Evolutionary conservation across 1,140 invertebrate species (phyloP), one percentile per base, ranked within the genome.

Genomic region (Spodoptera litura): DNA sequence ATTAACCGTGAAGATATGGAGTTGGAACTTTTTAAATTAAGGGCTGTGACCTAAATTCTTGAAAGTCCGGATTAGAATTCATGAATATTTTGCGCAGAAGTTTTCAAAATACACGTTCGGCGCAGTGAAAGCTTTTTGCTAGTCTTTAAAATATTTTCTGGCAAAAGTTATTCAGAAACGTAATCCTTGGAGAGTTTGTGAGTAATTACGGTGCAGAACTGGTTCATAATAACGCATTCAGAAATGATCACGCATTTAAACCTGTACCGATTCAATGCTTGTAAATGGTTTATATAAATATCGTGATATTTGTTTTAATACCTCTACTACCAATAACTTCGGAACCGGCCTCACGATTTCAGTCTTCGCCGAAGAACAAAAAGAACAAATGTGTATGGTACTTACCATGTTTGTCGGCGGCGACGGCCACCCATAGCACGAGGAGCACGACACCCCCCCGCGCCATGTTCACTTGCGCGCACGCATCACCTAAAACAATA

Each of bases 401-500:
- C 89, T 91, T 72, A 94, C 92, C 91, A 85, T 91, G 91, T 87
- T 92, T 92, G 78, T 84, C 80, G 70, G 91, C 90, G 75, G 90
- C 91, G 81, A 84, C 84, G 91, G 90, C 90, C 91, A 93, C 91
- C 91, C 92, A 94, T 89, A 94, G 88, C 79, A 94, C 73, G 89
- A 93, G 89, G 84, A 93, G 88, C 79, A 86, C 84, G 78, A 78
- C 78, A 80, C 89, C 86, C 88, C 89, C 85, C 84, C 91, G 85
- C 88, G 88, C 88, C 91, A 93, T 93, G 78, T 88, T 91, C 83
- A 91, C 89, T 84, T 83, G 83, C 86, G 84, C 83, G 76, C 87
- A 83, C 85, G 87, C 91, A 94, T 94, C 91, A 93, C 92, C 92
- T 94, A 92, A 91, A 94, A 94, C 92, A 94, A 94, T 94, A 92